Conservation (phyloP, 2,797 vertebrate species). For the Trachurus trachurus region DNA sequence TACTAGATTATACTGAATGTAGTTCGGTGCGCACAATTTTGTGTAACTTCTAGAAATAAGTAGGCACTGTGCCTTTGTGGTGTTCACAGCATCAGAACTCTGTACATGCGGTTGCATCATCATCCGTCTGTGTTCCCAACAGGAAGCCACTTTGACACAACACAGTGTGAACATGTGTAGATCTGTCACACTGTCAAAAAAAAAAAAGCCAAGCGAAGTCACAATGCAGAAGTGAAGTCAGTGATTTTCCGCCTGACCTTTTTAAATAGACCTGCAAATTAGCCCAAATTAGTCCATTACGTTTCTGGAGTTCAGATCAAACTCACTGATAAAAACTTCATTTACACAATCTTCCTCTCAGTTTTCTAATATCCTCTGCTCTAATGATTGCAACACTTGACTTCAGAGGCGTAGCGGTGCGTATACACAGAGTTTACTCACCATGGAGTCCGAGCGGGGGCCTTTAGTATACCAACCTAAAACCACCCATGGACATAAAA, state of each 20-base stretch:
- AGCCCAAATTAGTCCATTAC: not conserved
- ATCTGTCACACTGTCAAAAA: not conserved
- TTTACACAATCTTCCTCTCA: slow-evolving; percentile 10
- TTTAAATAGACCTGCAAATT: not conserved
- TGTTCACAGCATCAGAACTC: not conserved
- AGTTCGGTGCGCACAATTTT: not conserved
- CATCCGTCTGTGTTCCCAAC: not conserved
- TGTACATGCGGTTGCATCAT: slow-evolving; percentile 5
- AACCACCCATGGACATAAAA: not conserved
- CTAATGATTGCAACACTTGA: not conserved
- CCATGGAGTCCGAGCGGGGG: too few species aligned
- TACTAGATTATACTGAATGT: too few species aligned
- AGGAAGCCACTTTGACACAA: not conserved
- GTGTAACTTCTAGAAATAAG: not conserved
- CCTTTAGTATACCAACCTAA: not conserved
- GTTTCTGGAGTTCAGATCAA: slow-evolving; percentile 6
- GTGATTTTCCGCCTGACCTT: slow-evolving; percentile 13
- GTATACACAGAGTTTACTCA: too few species aligned
- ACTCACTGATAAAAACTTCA: not conserved
- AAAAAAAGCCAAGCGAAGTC: not conserved
- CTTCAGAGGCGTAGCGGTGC: not conserved
- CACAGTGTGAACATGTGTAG: not conserved
- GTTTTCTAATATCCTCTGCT: not conserved
- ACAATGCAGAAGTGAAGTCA: not conserved
- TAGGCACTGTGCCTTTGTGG: not conserved